Evolutionary conservation across 2,113 vertebrate genomes (phyloP), one percentile per base, ranked within the genome.

Genomic region (Seriola quinqueradiata): DNA sequence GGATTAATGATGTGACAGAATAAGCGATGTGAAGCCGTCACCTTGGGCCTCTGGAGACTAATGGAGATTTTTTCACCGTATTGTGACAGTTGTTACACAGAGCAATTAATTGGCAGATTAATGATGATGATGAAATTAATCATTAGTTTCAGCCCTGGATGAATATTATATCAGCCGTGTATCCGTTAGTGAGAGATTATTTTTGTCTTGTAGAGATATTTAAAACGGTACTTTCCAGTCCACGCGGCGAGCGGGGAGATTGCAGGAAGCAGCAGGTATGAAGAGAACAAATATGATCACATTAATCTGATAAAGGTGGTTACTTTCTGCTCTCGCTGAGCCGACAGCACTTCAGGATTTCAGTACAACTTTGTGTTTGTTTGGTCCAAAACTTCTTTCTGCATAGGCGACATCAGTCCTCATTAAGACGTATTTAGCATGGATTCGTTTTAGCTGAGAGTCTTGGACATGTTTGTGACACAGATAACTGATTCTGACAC

Each of bases 401-500:
- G 59, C 57, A 40, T 32, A 68, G 52, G 63, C 13, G 38, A 21
- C 13, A 72, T 54, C 38, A 42, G 28, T 58, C 14, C 3, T 11
- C 3, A 25, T 8, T 14, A 12, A 46, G 66, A 71, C 4, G 6
- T 69, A 66, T 68, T 77, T 55, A 59, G 55, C 0, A 13, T 3
- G 23, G 28, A 65, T 73, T 75, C 80, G 19, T 87, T 84, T 80
- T 34, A 32, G 1, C 68, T 28, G 23, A 67, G 0, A 57, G 52
- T 4, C 13, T 28, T 32, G 44, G 48, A 66, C 38, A 23, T 36
- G 16, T 2, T 8, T 69, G 19, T 68, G 55, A 74, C 54, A 66
- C 59, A 77, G 8, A 75, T 72, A 77, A 83, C 55, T 0, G 36
- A 82, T 17, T 48, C 3, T 70, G 81, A 76, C 70, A 61, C n/a